Conservation (phyloP, 2,888 invertebrate species). For the Yponomeuta malinellus region DNA sequence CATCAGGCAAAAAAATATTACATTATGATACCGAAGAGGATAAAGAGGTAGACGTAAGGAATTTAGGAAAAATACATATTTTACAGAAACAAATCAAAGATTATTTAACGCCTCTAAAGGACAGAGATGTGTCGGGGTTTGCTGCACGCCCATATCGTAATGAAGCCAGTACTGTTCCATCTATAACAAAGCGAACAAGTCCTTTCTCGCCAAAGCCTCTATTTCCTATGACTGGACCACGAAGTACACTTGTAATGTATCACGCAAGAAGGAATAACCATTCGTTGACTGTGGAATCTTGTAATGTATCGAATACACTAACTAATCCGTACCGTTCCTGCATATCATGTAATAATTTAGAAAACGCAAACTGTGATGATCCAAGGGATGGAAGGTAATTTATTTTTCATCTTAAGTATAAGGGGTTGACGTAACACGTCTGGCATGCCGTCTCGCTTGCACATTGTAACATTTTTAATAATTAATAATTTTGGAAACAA, state of each 20-base stretch:
- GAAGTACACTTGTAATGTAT: background rate
- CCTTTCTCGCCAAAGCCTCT: background rate
- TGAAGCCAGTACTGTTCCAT: background rate
- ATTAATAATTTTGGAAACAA: too few species aligned
- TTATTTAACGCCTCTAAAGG: background rate
- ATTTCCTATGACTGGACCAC: conserved; percentile 11
- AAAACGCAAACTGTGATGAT: conserved; percentile 37
- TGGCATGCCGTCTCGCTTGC: too few species aligned
- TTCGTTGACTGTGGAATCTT: background rate
- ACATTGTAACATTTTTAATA: too few species aligned
- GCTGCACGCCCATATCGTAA: background rate
- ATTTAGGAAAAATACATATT: background rate
- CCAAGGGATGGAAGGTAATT: conserved; percentile 46
- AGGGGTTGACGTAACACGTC: too few species aligned
- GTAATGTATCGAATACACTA: background rate
- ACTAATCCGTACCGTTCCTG: conserved; percentile 30
- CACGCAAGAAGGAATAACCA: background rate
- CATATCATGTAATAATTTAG: conserved; percentile 49
- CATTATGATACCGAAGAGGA: background rate
- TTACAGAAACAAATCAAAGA: background rate
- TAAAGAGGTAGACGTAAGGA: background rate
- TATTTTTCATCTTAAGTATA: background rate
- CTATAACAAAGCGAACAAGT: background rate
- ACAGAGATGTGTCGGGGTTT: background rate
- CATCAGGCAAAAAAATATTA: background rate